A percentile compares a stretch with the other conserved stretches of the same genome.
phyloP scores from a whole-genome alignment of 1,140 invertebrate species.

The Heliothis virescens region DNA sequence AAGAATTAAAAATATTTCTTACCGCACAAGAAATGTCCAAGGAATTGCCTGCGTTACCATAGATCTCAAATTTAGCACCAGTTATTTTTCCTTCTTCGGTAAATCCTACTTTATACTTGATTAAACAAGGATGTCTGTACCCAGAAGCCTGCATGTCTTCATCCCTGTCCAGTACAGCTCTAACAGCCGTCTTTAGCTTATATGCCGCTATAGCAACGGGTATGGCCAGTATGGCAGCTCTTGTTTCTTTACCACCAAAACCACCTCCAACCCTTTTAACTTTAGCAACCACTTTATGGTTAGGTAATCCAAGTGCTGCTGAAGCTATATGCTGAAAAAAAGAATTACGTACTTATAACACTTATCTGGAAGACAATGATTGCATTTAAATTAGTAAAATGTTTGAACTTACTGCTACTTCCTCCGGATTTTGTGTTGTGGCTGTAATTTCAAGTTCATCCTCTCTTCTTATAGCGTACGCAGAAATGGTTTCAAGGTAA shows the following conservation, averaged over 20 bases:
- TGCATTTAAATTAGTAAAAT: background rate
- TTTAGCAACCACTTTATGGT: conserved; percentile 89
- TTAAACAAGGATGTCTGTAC: conserved; percentile 92
- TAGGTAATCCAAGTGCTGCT: conserved; percentile 88
- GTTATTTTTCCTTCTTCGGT: conserved; percentile 88
- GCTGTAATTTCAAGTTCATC: conserved; percentile 95
- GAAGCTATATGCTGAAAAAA: conserved; percentile 86
- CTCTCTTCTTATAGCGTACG: conserved; percentile 91
- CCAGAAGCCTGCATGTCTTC: conserved; percentile 94
- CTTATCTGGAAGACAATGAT: background rate
- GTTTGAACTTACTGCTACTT: conserved; percentile 83
- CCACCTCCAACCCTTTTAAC: conserved; percentile 94
- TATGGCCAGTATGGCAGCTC: conserved; percentile 83
- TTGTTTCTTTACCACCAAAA: conserved; percentile 95
- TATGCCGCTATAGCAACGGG: conserved; percentile 87
- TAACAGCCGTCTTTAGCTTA: conserved; percentile 89
- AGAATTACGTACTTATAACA: background rate
- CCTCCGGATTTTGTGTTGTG: conserved; percentile 94
- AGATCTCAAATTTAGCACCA: conserved; percentile 88
- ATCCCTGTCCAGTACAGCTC: conserved; percentile 92
- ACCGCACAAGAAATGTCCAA: conserved; percentile 90
- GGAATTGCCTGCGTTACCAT: conserved; percentile 90
- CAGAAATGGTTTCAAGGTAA: conserved; percentile 94
- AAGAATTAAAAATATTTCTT: conserved; percentile 61
- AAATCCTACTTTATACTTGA: conserved; percentile 92